Percentiles rank a stretch among this genome's conserved stretches.
Evolutionary conservation across 2,797 vertebrate species (phyloP).

Genomic region (Notolabrus celidotus): DNA sequence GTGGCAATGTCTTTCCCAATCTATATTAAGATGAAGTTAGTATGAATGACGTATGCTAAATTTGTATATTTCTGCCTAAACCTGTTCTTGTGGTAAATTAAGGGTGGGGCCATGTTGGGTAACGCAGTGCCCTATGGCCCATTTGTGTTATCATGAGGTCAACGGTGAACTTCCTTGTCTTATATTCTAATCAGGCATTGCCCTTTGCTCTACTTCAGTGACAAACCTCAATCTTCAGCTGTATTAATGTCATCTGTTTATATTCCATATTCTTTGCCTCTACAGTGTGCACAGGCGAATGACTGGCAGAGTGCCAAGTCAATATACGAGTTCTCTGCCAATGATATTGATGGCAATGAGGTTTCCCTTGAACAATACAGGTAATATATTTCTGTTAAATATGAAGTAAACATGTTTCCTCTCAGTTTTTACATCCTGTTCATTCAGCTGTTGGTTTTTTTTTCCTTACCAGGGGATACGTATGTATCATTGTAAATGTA

Average conservation of each 20-base stretch:
- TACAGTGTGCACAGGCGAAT: constrained; percentile 88
- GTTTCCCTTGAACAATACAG: constrained; percentile 92
- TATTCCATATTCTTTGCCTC: accelerated
- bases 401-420: too few relatives aligned
- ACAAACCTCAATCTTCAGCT: not conserved
- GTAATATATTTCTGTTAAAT: constrained; percentile 66
- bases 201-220: not conserved
- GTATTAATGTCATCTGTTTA: not conserved
- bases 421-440: not conserved
- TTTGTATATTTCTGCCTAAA: not conserved
- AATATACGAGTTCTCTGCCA: constrained; percentile 93
- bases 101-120: not conserved
- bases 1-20: not conserved
- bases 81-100: not conserved
- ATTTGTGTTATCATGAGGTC: not conserved
- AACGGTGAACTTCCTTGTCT: not conserved
- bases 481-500: constrained; percentile 95
- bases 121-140: not conserved
- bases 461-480: constrained; percentile 82
- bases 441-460: not conserved
- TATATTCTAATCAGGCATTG: not conserved
- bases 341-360: constrained; percentile 91
- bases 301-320: constrained; percentile 89
- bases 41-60: not conserved
- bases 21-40: too few relatives aligned